Evolutionary conservation across 2,797 vertebrate genomes (phyloP).

Genomic region (Ctenopoma kingsleyae): DNA sequence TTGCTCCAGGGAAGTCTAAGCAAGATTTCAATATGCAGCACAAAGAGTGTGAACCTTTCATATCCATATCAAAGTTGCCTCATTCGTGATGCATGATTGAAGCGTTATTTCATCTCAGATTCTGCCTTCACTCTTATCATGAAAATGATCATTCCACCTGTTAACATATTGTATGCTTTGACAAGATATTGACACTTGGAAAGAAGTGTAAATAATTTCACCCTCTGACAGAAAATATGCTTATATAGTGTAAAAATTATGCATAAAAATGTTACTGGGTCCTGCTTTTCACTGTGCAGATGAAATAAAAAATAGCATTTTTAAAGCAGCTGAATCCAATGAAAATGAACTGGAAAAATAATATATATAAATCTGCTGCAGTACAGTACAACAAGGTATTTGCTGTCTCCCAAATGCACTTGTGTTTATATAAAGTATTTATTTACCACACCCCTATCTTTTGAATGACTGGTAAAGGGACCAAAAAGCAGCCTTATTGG

Average conservation of each 20-base stretch:
- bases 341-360: neutral
- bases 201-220: neutral
- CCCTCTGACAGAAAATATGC: neutral
- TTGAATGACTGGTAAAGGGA: constrained; percentile 40
- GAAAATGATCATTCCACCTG: neutral
- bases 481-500: constrained; percentile 37
- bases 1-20: constrained; percentile 1
- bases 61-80: constrained; percentile 22
- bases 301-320: constrained; percentile 10
- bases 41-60: neutral
- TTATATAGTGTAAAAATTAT: neutral
- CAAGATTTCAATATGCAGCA: constrained; percentile 16
- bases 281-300: neutral
- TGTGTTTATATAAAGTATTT: constrained; percentile 67
- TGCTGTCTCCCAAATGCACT: constrained; percentile 50
- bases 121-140: constrained; percentile 19
- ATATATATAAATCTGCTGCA: neutral
- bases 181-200: neutral
- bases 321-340: constrained; percentile 21
- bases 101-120: constrained; percentile 4
- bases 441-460: constrained; percentile 34
- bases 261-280: neutral
- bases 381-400: constrained; percentile 1
- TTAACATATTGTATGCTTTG: neutral
- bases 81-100: constrained; percentile 11